These are phyloP conservation scores for Cheilosia soror DNA, from an alignment of 2,888 invertebrate genomes.

Conservation along the genomic window DNA sequence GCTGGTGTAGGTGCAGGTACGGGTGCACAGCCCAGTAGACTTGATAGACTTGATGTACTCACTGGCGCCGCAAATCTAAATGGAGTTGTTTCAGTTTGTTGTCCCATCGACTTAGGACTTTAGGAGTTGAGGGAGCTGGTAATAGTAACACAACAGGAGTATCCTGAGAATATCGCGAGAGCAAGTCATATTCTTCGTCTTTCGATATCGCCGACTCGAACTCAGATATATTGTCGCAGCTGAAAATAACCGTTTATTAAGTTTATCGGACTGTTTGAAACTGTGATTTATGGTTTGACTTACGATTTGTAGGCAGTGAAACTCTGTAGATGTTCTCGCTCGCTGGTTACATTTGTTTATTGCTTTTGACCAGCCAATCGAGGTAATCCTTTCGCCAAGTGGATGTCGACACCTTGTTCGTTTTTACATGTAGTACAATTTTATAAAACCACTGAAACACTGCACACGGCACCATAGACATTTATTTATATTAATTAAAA, in stretches of 20 bases:
- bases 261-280: slow-evolving; percentile 81
- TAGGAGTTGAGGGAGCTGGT: slow-evolving; percentile 79
- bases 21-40: neutral
- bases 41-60: slow-evolving; percentile 36
- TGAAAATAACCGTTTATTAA: slow-evolving; percentile 80
- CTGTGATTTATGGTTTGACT: slow-evolving; percentile 84
- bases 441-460: no score
- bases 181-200: slow-evolving; percentile 77
- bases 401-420: no score
- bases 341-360: slow-evolving; percentile 86
- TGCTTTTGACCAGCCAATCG: slow-evolving; percentile 91
- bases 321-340: slow-evolving; percentile 83
- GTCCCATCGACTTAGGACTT: neutral
- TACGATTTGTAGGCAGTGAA: slow-evolving; percentile 77
- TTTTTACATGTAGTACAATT: no score
- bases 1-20: slow-evolving; percentile 29
- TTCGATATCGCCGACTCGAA: slow-evolving; percentile 50
- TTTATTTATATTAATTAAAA: no score
- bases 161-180: slow-evolving; percentile 81
- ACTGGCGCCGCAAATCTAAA: slow-evolving; percentile 28
- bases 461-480: no score
- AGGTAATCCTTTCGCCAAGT: slow-evolving; percentile 82
- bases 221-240: slow-evolving; percentile 46
- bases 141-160: slow-evolving; percentile 79
- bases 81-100: slow-evolving; percentile 6